Conservation (phyloP, 2,888 invertebrate species). For the Agapetus fuscipes region DNA sequence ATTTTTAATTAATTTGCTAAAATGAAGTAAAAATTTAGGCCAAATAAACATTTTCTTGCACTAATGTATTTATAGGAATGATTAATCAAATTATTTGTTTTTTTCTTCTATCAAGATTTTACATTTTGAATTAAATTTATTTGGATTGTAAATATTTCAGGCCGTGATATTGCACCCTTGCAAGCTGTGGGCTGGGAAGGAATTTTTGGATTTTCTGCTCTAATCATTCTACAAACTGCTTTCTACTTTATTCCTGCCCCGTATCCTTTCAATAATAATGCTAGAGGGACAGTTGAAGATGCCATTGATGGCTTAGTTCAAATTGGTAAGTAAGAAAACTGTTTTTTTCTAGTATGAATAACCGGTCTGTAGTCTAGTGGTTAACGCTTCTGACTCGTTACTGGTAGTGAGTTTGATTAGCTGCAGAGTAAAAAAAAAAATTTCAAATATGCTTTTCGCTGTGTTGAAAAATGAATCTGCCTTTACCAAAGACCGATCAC, state of each 20-base stretch:
- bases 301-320: constrained; percentile 76
- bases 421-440: no score
- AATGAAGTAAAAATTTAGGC: no score
- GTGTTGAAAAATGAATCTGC: no score
- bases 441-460: no score
- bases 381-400: no score
- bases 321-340: constrained; percentile 49
- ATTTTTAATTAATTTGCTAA: no score
- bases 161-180: constrained; percentile 77
- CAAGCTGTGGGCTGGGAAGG: constrained; percentile 95
- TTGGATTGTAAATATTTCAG: constrained; percentile 24
- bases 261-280: constrained; percentile 66
- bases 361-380: no score
- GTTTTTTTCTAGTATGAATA: constrained; percentile 3
- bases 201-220: constrained; percentile 37
- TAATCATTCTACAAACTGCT: constrained; percentile 31
- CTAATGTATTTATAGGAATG: no score
- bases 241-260: constrained; percentile 74
- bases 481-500: no score
- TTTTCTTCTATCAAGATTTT: not conserved
- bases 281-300: constrained; percentile 72
- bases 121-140: not conserved
- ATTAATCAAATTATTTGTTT: not conserved
- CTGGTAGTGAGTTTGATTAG: no score
- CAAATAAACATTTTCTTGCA: no score